A percentile compares a stretch with the other conserved stretches of the same genome.
phyloP scores from a whole-genome alignment of 2,113 vertebrate species.

The Pituophis catenifer region DNA sequence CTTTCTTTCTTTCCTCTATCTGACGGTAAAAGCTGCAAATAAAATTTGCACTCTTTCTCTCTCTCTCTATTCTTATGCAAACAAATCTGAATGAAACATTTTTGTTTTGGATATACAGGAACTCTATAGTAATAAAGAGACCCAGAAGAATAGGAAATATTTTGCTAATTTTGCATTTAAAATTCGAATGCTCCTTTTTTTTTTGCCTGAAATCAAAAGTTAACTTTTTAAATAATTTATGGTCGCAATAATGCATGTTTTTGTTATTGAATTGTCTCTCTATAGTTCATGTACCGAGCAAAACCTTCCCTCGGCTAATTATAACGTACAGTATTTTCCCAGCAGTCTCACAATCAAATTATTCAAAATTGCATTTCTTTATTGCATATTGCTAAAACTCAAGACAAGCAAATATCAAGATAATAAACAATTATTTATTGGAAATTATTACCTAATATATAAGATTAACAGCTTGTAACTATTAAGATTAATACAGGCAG shows the following conservation, averaged over 20 bases:
- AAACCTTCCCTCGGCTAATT: slow-evolving; percentile 77
- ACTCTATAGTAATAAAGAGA: slow-evolving; percentile 38
- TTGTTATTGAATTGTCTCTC: slow-evolving; percentile 71
- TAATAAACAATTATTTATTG: slow-evolving; percentile 99
- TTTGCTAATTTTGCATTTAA: slow-evolving; percentile 64
- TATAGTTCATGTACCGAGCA: slow-evolving; percentile 67
- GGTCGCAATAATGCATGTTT: slow-evolving; percentile 72
- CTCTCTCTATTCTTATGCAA: neutral
- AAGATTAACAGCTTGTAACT: slow-evolving; percentile 99
- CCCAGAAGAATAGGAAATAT: slow-evolving; percentile 51
- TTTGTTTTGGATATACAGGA: neutral
- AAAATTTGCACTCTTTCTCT: neutral
- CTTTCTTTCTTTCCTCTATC: neutral
- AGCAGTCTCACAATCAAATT: slow-evolving; percentile 85
- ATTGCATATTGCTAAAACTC: slow-evolving; percentile 86
- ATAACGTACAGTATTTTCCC: slow-evolving; percentile 79
- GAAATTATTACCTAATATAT: slow-evolving; percentile 99
- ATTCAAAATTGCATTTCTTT: slow-evolving; percentile 88
- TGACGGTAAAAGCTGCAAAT: neutral
- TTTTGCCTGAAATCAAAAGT: slow-evolving; percentile 65
- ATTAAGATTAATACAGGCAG: slow-evolving; percentile 90
- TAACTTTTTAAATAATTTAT: slow-evolving; percentile 79
- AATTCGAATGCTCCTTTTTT: slow-evolving; percentile 56
- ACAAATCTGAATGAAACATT: slow-evolving; percentile 9
- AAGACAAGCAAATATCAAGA: slow-evolving; percentile 83